A percentile compares a stretch with the other conserved stretches of the same genome.
Evolutionary conservation across 2,113 vertebrate species (phyloP).

Genomic region (Tauraco erythrolophus): DNA sequence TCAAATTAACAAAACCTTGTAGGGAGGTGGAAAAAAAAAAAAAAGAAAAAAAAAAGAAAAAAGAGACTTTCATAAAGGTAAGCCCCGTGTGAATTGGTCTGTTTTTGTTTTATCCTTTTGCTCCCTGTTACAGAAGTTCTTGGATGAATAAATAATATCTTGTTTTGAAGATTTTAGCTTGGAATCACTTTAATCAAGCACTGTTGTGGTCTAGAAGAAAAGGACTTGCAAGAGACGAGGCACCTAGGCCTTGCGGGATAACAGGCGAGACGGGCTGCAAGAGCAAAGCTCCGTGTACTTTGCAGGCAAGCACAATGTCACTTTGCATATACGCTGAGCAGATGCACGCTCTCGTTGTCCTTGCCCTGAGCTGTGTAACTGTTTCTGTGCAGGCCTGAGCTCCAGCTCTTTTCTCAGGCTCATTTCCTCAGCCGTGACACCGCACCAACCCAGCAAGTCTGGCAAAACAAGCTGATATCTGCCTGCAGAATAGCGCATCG

Average conservation of each 20-base stretch:
- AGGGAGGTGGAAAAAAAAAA: too few species aligned
- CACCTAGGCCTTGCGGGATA: background rate
- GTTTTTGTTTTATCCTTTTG: background rate
- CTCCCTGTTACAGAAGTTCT: background rate
- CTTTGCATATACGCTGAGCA: rapidly evolving
- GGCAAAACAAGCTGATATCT: background rate
- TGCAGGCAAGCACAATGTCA: background rate
- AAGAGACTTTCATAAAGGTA: background rate
- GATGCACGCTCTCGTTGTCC: background rate
- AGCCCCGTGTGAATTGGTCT: background rate
- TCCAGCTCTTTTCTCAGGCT: background rate
- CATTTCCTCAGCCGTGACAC: background rate
- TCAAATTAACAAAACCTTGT: background rate
- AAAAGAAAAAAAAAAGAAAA: background rate
- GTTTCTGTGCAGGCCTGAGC: background rate
- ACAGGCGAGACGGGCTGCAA: background rate
- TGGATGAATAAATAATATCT: background rate
- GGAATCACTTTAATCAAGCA: background rate
- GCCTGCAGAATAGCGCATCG: background rate
- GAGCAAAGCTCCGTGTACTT: rapidly evolving
- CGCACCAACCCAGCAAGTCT: background rate
- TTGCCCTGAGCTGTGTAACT: background rate
- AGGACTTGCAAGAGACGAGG: background rate
- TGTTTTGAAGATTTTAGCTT: background rate
- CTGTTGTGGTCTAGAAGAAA: background rate